Percentiles rank a stretch among this genome's conserved stretches.
Conservation (phyloP, 2,113 vertebrate genomes). For the Triplophysa tibetana region DNA sequence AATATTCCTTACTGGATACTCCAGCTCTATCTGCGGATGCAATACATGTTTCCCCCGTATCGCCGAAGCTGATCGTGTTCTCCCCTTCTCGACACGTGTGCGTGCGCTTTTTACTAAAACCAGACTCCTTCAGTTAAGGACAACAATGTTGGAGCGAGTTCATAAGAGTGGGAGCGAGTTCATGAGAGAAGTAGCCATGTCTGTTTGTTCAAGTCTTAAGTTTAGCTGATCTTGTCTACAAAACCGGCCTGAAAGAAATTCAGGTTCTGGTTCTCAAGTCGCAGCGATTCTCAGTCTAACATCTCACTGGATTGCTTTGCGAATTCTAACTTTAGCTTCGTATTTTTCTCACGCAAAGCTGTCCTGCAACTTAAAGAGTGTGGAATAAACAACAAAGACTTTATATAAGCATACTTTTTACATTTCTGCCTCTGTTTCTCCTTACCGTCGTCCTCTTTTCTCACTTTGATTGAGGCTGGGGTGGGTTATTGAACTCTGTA, state of each 20-base stretch:
- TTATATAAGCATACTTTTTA: constrained; percentile 10
- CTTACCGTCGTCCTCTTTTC: constrained; percentile 49
- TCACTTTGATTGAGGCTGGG: constrained; percentile 45
- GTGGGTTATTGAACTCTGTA: constrained; percentile 48
- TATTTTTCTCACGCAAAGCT: no score
- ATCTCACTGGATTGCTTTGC: no score
- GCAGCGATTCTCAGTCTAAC: no score
- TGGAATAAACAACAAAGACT: no score
- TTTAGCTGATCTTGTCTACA: background rate
- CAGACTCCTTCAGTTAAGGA: constrained; percentile 28
- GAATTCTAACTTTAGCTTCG: no score
- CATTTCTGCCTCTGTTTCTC: constrained; percentile 17
- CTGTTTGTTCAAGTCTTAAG: background rate
- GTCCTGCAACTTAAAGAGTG: no score
- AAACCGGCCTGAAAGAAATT: background rate
- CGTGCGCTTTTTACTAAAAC: constrained; percentile 15
- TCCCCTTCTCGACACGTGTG: background rate
- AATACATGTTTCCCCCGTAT: constrained; percentile 31
- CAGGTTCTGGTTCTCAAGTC: no score
- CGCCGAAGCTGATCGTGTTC: background rate
- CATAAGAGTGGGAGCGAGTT: background rate
- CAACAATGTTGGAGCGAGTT: background rate
- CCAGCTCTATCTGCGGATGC: constrained; percentile 38
- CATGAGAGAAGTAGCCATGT: background rate
- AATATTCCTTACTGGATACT: constrained; percentile 48